Evolutionary conservation across 2,797 vertebrate species (phyloP).

Genomic region (Chrysocyon brachyurus): DNA sequence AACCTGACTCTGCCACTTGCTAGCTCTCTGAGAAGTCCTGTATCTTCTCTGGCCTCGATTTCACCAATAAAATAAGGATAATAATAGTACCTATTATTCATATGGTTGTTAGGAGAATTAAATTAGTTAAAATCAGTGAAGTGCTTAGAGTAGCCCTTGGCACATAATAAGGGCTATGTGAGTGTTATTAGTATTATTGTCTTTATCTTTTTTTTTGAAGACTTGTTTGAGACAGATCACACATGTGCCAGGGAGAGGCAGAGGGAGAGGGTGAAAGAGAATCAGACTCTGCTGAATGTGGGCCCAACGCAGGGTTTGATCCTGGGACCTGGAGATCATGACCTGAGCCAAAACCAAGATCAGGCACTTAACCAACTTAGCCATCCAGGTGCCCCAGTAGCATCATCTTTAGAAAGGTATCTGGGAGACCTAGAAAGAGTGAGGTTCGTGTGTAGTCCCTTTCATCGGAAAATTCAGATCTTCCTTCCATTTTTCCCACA

Average conservation of each 20-base stretch:
- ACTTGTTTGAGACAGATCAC: not conserved
- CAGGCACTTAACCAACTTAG: not conserved
- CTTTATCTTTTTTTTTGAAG: not conserved
- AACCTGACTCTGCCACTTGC: not conserved
- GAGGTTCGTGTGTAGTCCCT: not conserved
- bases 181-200: not conserved
- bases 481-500: not conserved
- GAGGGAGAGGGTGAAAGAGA: not conserved
- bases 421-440: not conserved
- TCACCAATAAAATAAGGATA: not conserved
- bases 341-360: not conserved
- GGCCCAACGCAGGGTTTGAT: not conserved
- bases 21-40: not conserved
- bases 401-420: not conserved
- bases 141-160: not conserved
- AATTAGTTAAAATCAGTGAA: conserved; percentile 21
- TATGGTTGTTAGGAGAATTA: not conserved
- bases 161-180: not conserved
- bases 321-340: not conserved
- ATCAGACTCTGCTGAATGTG: not conserved
- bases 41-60: not conserved
- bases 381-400: not conserved
- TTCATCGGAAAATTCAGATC: not conserved
- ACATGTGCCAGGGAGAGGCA: not conserved
- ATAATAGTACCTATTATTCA: not conserved